Percentiles rank a stretch among this genome's conserved stretches.
phyloP scores from a whole-genome alignment of 1,140 invertebrate genomes.

The Ostrea edulis region DNA sequence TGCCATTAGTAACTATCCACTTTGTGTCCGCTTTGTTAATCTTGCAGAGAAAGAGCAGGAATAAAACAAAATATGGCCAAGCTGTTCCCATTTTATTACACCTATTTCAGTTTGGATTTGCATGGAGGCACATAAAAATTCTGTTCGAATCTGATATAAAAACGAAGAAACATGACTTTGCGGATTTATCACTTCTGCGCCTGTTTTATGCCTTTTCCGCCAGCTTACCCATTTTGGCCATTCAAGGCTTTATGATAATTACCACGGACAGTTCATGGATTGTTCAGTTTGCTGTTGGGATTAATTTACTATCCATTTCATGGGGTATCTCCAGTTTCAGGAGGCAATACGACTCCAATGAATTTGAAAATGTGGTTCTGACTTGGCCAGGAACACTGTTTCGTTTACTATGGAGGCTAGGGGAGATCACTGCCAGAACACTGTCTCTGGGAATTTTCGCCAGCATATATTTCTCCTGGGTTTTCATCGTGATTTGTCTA shows the following conservation, averaged over 20 bases:
- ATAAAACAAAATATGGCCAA: constrained; percentile 57
- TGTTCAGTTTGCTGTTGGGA: constrained; percentile 89
- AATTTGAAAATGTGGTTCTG: constrained; percentile 89
- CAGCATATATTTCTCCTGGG: constrained; percentile 90
- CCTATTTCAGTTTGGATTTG: constrained; percentile 88
- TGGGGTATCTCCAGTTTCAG: constrained; percentile 95
- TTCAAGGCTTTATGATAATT: constrained; percentile 88
- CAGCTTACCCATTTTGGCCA: constrained; percentile 91
- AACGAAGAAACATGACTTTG: constrained; percentile 90
- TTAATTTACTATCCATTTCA: constrained; percentile 91
- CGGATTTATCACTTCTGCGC: constrained; percentile 88
- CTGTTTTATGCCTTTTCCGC: constrained; percentile 92
- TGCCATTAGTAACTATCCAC: constrained; percentile 69
- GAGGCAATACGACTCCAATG: constrained; percentile 86
- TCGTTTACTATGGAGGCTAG: constrained; percentile 86
- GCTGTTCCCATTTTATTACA: constrained; percentile 83
- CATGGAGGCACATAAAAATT: constrained; percentile 93
- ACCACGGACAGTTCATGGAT: constrained; percentile 83
- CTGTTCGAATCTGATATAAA: constrained; percentile 91
- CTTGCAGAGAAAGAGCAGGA: constrained; percentile 63
- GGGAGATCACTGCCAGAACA: constrained; percentile 91
- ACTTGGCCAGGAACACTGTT: constrained; percentile 94
- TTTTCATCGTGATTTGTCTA: constrained; percentile 88
- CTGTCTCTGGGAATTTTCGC: constrained; percentile 92
- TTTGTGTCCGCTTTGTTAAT: constrained; percentile 70